These are phyloP conservation scores for Seriola aureovittata DNA, from an alignment of 2,113 vertebrate species.

Conservation along the genomic window DNA sequence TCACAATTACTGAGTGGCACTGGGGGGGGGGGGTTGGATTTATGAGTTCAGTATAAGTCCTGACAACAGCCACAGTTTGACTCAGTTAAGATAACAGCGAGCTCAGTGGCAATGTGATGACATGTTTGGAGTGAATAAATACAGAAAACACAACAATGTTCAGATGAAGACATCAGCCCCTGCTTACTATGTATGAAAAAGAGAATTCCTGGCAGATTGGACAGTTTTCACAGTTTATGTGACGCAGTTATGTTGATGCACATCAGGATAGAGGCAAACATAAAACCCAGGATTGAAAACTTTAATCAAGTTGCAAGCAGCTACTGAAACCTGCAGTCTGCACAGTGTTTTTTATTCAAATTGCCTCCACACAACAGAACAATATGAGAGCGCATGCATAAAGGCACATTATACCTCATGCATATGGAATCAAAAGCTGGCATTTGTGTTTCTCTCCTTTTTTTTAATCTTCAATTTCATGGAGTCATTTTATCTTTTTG, in stretches of 20 bases:
- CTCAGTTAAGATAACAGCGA: not conserved
- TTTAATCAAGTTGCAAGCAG: conserved; percentile 24
- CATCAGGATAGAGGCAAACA: not conserved
- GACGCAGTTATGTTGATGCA: conserved; percentile 1
- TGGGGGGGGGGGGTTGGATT: not conserved
- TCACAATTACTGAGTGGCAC: not conserved
- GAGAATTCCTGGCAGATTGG: not conserved
- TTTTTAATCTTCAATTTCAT: not conserved
- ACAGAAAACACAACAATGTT: not conserved
- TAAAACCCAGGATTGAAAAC: not conserved
- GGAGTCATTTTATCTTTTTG: not conserved
- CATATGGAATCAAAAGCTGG: not conserved
- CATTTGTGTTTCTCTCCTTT: not conserved
- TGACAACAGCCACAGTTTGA: not conserved
- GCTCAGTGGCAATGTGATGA: no score
- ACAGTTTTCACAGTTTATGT: not conserved
- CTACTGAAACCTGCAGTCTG: not conserved
- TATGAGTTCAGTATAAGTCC: not conserved
- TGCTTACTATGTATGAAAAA: not conserved
- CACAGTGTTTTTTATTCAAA: conserved; percentile 1
- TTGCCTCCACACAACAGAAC: not conserved
- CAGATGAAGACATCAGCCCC: not conserved
- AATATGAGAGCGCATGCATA: not conserved
- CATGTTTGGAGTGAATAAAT: not conserved
- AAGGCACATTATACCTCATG: not conserved